phyloP scores from a whole-genome alignment of 2,113 vertebrate species.

The Sisor rabdophorus region DNA sequence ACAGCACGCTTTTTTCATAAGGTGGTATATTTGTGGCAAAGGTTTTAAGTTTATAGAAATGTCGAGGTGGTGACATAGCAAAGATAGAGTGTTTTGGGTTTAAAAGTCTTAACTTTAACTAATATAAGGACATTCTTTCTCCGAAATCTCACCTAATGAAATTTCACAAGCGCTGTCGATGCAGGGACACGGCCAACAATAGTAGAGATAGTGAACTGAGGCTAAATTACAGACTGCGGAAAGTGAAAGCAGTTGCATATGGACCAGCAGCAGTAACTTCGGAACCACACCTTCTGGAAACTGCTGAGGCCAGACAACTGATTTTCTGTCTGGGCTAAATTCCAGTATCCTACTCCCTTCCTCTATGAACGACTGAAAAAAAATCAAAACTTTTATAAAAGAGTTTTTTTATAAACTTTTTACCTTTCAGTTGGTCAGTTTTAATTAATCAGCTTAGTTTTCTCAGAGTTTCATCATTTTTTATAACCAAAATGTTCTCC shows the following conservation, averaged over 20 bases:
- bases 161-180: neutral
- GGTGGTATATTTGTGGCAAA: neutral
- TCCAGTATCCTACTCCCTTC: conserved; percentile 50
- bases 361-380: conserved; percentile 31
- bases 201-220: conserved; percentile 5
- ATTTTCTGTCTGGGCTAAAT: conserved; percentile 48
- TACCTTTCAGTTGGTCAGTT: conserved; percentile 6
- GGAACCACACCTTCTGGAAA: conserved; percentile 61
- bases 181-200: neutral
- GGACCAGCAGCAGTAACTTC: neutral
- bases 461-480: neutral
- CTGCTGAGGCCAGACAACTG: conserved; percentile 57
- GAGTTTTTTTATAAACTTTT: no score
- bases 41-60: conserved; percentile 21
- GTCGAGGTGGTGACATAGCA: conserved; percentile 3
- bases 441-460: neutral
- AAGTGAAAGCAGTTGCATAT: conserved; percentile 17
- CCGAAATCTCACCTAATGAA: neutral
- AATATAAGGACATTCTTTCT: neutral
- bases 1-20: conserved; percentile 26
- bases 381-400: conserved; percentile 10
- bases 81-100: neutral
- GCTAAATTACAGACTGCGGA: neutral
- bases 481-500: neutral
- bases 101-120: neutral